A percentile compares a stretch with the other conserved stretches of the same genome.
phyloP scores from a whole-genome alignment of 2,113 vertebrate genomes.

The Nesogale talazaci region DNA sequence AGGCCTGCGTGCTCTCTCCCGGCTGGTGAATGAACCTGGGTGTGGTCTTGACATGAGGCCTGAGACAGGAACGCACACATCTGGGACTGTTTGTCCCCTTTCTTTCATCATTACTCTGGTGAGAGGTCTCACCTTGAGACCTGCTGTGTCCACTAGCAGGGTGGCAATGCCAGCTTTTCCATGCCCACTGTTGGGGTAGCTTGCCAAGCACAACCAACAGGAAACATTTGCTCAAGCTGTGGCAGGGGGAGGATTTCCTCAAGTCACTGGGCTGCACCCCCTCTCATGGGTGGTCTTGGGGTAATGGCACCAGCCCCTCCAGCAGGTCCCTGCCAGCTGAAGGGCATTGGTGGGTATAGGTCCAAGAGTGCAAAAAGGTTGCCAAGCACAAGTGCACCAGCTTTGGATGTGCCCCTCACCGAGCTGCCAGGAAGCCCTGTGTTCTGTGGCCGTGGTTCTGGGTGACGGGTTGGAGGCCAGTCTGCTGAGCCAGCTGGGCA shows the following conservation, averaged over 20 bases:
- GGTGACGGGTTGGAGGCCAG: not conserved
- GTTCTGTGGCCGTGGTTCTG: not conserved
- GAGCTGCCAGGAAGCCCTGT: not conserved
- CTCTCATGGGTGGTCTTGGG: fast-evolving
- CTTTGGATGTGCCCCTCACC: not conserved
- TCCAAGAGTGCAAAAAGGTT: fast-evolving
- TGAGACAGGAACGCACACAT: fast-evolving
- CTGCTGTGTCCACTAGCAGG: not conserved
- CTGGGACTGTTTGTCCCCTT: fast-evolving
- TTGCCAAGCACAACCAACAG: not conserved
- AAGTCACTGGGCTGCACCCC: not conserved
- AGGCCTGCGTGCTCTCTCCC: not conserved
- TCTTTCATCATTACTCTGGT: not conserved
- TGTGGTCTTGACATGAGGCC: not conserved
- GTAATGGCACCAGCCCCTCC: not conserved
- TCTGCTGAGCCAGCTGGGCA: not conserved
- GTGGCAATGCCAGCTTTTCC: fast-evolving
- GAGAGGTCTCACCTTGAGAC: not conserved
- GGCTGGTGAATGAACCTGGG: not conserved
- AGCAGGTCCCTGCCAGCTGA: not conserved
- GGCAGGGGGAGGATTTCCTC: not conserved
- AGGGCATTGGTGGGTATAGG: not conserved
- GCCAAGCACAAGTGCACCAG: not conserved
- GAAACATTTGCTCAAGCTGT: fast-evolving
- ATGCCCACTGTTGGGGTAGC: fast-evolving